Conservation (phyloP, 2,888 invertebrate species). For the Frankliniella fusca region DNA sequence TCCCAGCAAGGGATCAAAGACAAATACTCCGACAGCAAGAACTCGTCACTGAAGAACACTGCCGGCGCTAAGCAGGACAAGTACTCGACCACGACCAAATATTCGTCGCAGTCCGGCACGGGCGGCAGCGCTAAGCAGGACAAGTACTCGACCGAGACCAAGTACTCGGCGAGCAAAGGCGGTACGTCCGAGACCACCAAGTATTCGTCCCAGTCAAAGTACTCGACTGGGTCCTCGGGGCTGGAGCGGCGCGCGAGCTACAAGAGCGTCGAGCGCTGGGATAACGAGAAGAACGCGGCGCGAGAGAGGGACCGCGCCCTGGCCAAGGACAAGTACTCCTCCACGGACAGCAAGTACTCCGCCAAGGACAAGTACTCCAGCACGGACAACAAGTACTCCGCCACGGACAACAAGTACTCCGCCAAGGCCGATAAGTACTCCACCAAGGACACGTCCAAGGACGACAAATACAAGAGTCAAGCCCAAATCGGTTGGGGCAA, state of each 20-base stretch:
- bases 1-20: background rate
- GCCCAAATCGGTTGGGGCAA: background rate
- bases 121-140: background rate
- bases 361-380: background rate
- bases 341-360: background rate
- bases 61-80: background rate
- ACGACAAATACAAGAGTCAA: background rate
- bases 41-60: background rate
- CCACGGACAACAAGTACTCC: background rate
- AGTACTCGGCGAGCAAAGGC: background rate
- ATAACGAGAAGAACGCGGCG: slow-evolving; percentile 8
- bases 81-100: slow-evolving; percentile 3
- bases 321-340: background rate
- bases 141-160: slow-evolving; percentile 14
- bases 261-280: slow-evolving; percentile 8
- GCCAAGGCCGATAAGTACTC: background rate
- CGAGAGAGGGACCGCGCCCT: background rate
- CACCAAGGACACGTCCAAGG: background rate
- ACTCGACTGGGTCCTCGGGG: background rate
- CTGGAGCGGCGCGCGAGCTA: slow-evolving; percentile 9
- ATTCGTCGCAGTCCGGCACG: background rate
- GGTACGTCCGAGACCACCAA: background rate
- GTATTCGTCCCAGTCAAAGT: slow-evolving; percentile 1
- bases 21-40: background rate
- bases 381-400: background rate